phyloP scores from a whole-genome alignment of 2,888 invertebrate species.

The Chloromyia formosa region DNA sequence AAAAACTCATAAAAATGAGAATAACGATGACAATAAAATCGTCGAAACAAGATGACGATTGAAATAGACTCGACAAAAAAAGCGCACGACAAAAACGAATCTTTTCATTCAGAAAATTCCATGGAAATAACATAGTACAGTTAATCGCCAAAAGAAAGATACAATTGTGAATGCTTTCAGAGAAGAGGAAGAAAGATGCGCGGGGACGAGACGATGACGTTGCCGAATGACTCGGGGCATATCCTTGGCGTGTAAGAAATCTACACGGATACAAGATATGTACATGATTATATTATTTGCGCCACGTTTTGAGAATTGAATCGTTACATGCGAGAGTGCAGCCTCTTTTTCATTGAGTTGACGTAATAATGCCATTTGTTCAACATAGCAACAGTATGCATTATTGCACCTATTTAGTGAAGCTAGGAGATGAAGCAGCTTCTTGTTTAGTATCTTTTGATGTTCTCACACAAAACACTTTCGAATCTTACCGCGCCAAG shows the following conservation, averaged over 20 bases:
- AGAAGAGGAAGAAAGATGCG: neutral
- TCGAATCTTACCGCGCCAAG: too few species aligned
- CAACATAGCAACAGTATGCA: neutral
- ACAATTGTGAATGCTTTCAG: neutral
- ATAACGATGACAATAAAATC: constrained; percentile 41
- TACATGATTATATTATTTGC: neutral
- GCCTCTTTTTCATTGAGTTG: neutral
- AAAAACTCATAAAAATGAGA: constrained; percentile 33
- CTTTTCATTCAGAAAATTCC: constrained; percentile 4
- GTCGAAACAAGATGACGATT: constrained; percentile 34
- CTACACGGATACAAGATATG: too few species aligned
- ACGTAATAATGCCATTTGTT: neutral
- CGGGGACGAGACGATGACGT: neutral
- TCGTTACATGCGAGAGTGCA: neutral
- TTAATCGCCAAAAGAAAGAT: neutral
- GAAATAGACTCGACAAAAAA: constrained; percentile 20
- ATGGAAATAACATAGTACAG: neutral
- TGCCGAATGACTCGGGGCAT: neutral
- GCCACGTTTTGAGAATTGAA: neutral
- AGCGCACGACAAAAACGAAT: neutral
- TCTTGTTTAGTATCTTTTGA: constrained; percentile 16
- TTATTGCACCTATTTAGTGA: neutral
- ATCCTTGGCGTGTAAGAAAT: neutral
- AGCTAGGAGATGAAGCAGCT: neutral
- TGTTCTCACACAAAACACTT: neutral